Percentiles rank a stretch among this genome's conserved stretches.
phyloP scores from a whole-genome alignment of 2,888 invertebrate species.

The Smittia aterrima region DNA sequence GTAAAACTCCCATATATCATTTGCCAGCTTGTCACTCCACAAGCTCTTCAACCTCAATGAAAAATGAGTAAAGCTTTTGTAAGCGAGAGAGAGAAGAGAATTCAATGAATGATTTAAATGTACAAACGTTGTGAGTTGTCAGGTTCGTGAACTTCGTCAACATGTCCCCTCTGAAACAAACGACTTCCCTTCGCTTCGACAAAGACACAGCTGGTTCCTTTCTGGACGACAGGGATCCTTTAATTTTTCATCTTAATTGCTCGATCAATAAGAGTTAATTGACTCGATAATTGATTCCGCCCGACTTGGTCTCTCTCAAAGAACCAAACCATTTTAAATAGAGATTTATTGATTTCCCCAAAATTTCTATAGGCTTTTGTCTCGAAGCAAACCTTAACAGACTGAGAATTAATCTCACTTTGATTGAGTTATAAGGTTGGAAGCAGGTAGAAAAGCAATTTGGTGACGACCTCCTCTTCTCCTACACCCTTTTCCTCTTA shows the following conservation, averaged over 20 bases:
- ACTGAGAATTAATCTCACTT: not conserved
- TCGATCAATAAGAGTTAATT: slow-evolving; percentile 32
- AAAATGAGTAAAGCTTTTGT: not conserved
- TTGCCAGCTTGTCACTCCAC: slow-evolving; percentile 5
- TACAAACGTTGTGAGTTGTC: no score
- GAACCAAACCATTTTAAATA: not conserved
- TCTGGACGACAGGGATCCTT: not conserved
- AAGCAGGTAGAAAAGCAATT: not conserved
- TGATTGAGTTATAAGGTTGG: not conserved
- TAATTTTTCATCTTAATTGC: slow-evolving; percentile 18
- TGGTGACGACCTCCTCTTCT: not conserved
- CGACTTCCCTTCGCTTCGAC: no score
- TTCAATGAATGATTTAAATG: no score
- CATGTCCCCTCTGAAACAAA: no score
- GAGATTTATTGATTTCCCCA: not conserved
- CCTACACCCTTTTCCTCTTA: no score
- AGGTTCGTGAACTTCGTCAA: no score
- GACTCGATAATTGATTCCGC: slow-evolving; percentile 30
- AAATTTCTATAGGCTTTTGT: not conserved
- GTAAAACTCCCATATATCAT: slow-evolving; percentile 6
- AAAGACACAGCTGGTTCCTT: no score
- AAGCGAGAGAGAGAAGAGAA: not conserved
- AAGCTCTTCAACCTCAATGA: not conserved
- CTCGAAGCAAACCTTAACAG: not conserved
- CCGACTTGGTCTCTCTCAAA: not conserved